Conservation (phyloP, 2,888 invertebrate species). For the Drosophila pseudotalamancana region DNA sequence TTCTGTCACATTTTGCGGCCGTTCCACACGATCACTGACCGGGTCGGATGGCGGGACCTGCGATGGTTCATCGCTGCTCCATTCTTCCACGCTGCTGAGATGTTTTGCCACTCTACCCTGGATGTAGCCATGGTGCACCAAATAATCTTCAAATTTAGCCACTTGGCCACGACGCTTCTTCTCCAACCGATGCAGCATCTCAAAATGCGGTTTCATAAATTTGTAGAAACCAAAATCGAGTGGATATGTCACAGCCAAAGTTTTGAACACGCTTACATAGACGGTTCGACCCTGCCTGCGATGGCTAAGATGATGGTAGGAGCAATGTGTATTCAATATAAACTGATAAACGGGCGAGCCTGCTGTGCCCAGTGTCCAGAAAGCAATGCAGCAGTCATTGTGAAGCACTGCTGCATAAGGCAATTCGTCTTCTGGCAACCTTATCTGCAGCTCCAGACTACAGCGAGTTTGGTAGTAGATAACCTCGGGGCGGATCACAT, state of each 20-base stretch:
- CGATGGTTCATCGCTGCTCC: slow-evolving; percentile 20
- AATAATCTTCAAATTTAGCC: slow-evolving; percentile 7
- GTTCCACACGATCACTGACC: slow-evolving; percentile 25
- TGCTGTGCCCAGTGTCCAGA: slow-evolving; percentile 16
- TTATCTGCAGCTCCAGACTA: slow-evolving; percentile 52
- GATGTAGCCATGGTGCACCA: slow-evolving; percentile 27
- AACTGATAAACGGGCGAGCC: slow-evolving; percentile 29
- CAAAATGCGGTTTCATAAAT: slow-evolving; percentile 55
- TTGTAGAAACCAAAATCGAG: slow-evolving; percentile 38
- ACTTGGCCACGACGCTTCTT: slow-evolving; percentile 5
- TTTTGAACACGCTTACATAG: slow-evolving; percentile 45
- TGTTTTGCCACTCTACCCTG: background rate
- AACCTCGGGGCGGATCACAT: slow-evolving; percentile 42
- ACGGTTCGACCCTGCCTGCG: slow-evolving; percentile 49
- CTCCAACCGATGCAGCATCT: slow-evolving; percentile 28
- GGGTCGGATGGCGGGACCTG: slow-evolving; percentile 1
- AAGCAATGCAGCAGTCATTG: slow-evolving; percentile 25
- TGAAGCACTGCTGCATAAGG: slow-evolving; percentile 24
- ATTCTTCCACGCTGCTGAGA: background rate
- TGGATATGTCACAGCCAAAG: slow-evolving; percentile 36
- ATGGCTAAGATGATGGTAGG: slow-evolving; percentile 18
- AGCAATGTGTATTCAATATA: slow-evolving; percentile 18
- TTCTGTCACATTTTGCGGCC: background rate
- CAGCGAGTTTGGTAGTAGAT: slow-evolving; percentile 52
- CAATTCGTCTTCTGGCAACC: slow-evolving; percentile 35